Evolutionary conservation across 2,797 vertebrate genomes (phyloP), one percentile per base, ranked within the genome.

Genomic region (Hemibagrus guttatus): DNA sequence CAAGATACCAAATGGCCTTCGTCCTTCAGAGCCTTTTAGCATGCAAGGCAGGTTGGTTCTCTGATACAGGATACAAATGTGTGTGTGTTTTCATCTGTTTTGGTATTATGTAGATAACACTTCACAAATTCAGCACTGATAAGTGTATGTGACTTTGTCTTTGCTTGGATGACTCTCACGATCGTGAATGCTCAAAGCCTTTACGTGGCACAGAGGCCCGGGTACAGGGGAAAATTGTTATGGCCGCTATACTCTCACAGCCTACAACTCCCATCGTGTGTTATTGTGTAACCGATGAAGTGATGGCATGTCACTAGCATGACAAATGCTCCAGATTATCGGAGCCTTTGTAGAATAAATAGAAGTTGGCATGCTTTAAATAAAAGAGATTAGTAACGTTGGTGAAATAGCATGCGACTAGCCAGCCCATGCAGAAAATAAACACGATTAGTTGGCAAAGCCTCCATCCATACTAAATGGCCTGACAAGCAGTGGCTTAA

Each of bases 401-500:
- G 23, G 85, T 72, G 87, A 81, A 88, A 58, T 46, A 39, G 85
- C 71, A 85, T 46, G 83, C 54, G 52, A 74, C 68, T 66, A 58
- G 72, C 26, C 68, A 63, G 78, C 61, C 83, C 58, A 76, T 66
- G 92, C 92, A 92, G 92, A 92, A 95, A 94, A 94, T 95, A 94
- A 95, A 95, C 94, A 94, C 93, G 95, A 95, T 95, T 95, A 95
- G 91, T 90, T 87, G 89, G 91, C 92, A 92, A 93, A 94, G 93
- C 93, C 91, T 89, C 90, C 92, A 83, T 94, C 89, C 91, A 92
- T 92, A 94, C 94, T 95, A 95, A 95, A 95, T 90, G 91, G 92
- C 90, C 93, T 90, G 91, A 93, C 94, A 93, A n/a, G 92, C 91
- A 91, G 88, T 91, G 92, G 92, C 92, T 92, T 94, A 95, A 94